phyloP scores from a whole-genome alignment of 2,888 invertebrate genomes.

The Sialis lutaria region DNA sequence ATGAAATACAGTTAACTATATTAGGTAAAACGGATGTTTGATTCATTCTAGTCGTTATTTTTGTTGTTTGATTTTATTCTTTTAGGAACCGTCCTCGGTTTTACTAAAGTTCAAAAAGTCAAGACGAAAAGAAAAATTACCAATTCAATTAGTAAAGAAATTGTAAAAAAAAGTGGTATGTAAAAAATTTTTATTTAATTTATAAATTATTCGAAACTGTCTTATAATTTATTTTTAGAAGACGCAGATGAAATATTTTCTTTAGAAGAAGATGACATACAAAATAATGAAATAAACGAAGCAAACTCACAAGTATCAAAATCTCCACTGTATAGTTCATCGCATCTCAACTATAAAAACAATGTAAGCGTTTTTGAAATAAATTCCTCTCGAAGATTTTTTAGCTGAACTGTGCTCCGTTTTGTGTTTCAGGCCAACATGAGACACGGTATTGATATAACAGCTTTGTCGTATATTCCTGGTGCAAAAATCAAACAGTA shows the following conservation, averaged over 20 bases:
- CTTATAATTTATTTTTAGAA: constrained; percentile 30
- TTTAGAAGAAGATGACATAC: constrained; percentile 56
- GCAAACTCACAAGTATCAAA: constrained; percentile 14
- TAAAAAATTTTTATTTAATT: constrained; percentile 2
- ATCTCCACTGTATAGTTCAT: constrained; percentile 27
- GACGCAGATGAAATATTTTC: constrained; percentile 65
- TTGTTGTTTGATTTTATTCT: constrained; percentile 4
- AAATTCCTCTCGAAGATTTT: no score
- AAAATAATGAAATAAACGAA: constrained; percentile 20
- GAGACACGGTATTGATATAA: constrained; percentile 56
- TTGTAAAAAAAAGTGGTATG: constrained; percentile 13
- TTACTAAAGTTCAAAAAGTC: constrained; percentile 39
- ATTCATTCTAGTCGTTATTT: neutral
- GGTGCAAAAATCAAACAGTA: constrained; percentile 64
- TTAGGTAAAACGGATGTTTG: constrained; percentile 25
- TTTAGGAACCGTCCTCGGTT: constrained; percentile 59
- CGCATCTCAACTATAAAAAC: constrained; percentile 35
- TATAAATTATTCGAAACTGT: constrained; percentile 5
- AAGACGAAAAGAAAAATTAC: constrained; percentile 22
- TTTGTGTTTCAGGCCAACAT: constrained; percentile 23
- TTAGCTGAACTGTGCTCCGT: constrained; percentile 5
- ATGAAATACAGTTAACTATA: constrained; percentile 40
- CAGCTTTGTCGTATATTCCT: constrained; percentile 62
- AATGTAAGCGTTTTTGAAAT: constrained; percentile 10
- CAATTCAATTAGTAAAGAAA: constrained; percentile 20